Evolutionary conservation across 1,140 invertebrate species (phyloP), one percentile per base, ranked within the genome.

Genomic region (Pseudomyrmex concolor): DNA sequence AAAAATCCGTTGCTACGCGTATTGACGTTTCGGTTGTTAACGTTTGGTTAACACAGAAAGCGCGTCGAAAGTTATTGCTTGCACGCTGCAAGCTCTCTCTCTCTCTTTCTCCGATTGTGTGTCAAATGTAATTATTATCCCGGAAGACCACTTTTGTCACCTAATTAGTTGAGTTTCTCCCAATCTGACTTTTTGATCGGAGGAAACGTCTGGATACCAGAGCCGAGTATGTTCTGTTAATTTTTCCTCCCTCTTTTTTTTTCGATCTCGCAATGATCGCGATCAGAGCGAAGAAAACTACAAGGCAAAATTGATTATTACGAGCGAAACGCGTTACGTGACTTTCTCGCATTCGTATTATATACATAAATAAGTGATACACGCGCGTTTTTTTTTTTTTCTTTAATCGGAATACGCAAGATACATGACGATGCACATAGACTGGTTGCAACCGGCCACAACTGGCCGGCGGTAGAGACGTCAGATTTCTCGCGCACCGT

Each of bases 191-290:
- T 74, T 63, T 73, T 59, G 57, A 4, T 62, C 48, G 25, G 73
- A 51, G n/a, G n/a, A n/a, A 43, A 63, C 15, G 50, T 81, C 67
- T 51, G 70, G 17, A 63, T 82, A 64, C 70, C 50, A 62, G 34
- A 12, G 19, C 54, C 17, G 51, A 25, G 25, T 74, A 22, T 70
- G 50, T 74, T 72, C 70, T 54, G 57, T 82, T 54, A 7, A 12
- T 17, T 66, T 19, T 19, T 48, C 45, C 17, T 60, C 43, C 57
- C 12, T 59, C 51, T 73, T 12, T 62, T 5, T 5, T 63, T 19
- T 73, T 74, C 68, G 22, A 82, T 72, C 54, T 76, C 45, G 55
- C 34, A 74, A 48, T 19, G 60, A 45, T 68, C 67, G 63, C 17
- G 15, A 78, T 70, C 64, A 12, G 17, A 17, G 45, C 15, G 71